phyloP scores from a whole-genome alignment of 2,113 vertebrate genomes.

The Clarias macrocephalus region DNA sequence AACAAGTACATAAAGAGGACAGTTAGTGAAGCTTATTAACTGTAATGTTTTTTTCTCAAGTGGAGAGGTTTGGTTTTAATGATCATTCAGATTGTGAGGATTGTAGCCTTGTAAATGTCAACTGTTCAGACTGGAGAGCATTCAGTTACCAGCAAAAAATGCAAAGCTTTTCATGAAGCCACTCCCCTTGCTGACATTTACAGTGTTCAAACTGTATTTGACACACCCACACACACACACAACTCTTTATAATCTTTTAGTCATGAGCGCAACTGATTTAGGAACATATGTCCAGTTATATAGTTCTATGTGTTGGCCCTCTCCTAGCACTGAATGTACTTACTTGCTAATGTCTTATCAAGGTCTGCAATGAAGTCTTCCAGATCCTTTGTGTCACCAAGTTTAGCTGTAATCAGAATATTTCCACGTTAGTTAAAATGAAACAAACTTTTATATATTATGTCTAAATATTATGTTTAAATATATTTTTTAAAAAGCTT shows the following conservation, averaged over 20 bases:
- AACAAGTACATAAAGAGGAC: constrained; percentile 47
- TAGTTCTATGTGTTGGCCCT: background rate
- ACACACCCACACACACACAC: background rate
- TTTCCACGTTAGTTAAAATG: background rate
- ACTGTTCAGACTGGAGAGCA: constrained; percentile 42
- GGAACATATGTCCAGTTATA: background rate
- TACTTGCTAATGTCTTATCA: constrained; percentile 92
- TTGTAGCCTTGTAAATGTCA: constrained; percentile 43
- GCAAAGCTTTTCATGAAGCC: constrained; percentile 1
- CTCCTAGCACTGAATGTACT: constrained; percentile 62
- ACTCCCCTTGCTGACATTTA: constrained; percentile 51
- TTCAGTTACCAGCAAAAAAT: constrained; percentile 25
- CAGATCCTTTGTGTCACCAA: constrained; percentile 96
- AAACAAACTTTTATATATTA: background rate
- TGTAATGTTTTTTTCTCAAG: constrained; percentile 56
- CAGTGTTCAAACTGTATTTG: constrained; percentile 37
- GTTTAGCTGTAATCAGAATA: constrained; percentile 80
- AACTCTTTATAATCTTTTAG: constrained; percentile 54
- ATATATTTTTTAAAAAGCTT: no score
- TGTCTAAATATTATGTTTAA: no score
- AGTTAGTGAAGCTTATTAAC: constrained; percentile 54
- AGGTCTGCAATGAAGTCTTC: constrained; percentile 98
- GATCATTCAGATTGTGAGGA: constrained; percentile 16
- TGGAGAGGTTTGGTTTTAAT: background rate
- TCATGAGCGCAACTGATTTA: constrained; percentile 27